phyloP scores from a whole-genome alignment of 2,888 invertebrate species.

The Bursaphelenchus okinawaensis region DNA sequence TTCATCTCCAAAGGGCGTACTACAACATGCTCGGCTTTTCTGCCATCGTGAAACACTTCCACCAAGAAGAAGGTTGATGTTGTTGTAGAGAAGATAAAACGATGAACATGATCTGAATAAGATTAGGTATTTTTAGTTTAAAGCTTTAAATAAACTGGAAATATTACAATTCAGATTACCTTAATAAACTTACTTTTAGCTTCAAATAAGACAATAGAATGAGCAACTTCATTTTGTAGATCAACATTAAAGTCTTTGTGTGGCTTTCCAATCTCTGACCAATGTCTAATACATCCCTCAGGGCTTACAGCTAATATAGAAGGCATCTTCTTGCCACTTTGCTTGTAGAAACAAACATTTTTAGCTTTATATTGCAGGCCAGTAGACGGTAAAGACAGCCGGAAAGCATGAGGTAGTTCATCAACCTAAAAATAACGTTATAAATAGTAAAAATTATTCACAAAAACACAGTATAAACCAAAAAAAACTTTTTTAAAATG shows the following conservation, averaged over 20 bases:
- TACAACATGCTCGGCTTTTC: slow-evolving; percentile 11
- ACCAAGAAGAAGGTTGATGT: slow-evolving; percentile 31
- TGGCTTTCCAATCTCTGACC: slow-evolving; percentile 30
- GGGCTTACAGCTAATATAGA: slow-evolving; percentile 28
- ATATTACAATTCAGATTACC: not conserved
- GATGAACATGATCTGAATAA: slow-evolving; percentile 31
- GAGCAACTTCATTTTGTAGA: slow-evolving; percentile 32
- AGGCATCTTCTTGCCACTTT: slow-evolving; percentile 12
- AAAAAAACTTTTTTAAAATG: not conserved
- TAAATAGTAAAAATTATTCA: too few species aligned
- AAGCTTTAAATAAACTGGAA: too few species aligned
- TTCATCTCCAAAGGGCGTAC: slow-evolving; percentile 11
- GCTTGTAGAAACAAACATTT: slow-evolving; percentile 26
- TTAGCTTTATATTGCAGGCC: slow-evolving; percentile 30
- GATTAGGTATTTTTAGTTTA: not conserved
- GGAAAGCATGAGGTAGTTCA: slow-evolving; percentile 20
- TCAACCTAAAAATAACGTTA: slow-evolving; percentile 14
- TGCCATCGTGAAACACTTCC: slow-evolving; percentile 26
- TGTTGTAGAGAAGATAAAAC: slow-evolving; percentile 32
- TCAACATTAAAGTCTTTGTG: slow-evolving; percentile 19
- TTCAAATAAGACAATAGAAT: slow-evolving; percentile 27
- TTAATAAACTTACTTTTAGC: slow-evolving; percentile 21
- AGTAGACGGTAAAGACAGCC: slow-evolving; percentile 26
- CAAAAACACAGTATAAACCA: not conserved
- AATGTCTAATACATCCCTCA: slow-evolving; percentile 33